Evolutionary conservation across 2,888 invertebrate species (phyloP).

Genomic region (Epinotia demarniana): DNA sequence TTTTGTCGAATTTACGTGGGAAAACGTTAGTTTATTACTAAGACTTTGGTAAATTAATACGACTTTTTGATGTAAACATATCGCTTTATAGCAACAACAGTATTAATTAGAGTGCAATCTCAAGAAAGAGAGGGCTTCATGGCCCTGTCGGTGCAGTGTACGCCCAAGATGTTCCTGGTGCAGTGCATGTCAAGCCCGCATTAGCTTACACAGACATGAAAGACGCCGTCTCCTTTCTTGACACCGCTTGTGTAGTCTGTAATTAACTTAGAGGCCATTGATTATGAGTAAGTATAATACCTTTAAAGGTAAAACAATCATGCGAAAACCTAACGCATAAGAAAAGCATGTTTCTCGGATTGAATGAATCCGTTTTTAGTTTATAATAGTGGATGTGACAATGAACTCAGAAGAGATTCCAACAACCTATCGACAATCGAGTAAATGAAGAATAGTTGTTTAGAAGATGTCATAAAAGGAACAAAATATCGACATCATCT

Average conservation of each 20-base stretch:
- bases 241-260: no score
- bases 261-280: no score
- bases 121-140: no score
- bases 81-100: no score
- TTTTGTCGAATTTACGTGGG: slow-evolving; percentile 15
- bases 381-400: background rate
- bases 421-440: background rate
- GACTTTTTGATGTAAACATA: background rate
- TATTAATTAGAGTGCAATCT: no score
- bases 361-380: slow-evolving; percentile 1
- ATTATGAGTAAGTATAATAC: no score
- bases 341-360: slow-evolving; percentile 3
- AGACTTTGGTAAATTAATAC: background rate
- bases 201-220: no score
- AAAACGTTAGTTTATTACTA: background rate
- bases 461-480: background rate
- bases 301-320: background rate
- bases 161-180: no score
- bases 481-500: no score
- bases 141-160: no score
- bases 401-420: slow-evolving; percentile 9
- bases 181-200: no score
- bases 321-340: slow-evolving; percentile 1
- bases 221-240: no score
- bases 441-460: background rate